Percentiles rank a stretch among this genome's conserved stretches.
These are phyloP conservation scores for Parus major DNA, from an alignment of 2,113 vertebrate species.

Conservation along the genomic window DNA sequence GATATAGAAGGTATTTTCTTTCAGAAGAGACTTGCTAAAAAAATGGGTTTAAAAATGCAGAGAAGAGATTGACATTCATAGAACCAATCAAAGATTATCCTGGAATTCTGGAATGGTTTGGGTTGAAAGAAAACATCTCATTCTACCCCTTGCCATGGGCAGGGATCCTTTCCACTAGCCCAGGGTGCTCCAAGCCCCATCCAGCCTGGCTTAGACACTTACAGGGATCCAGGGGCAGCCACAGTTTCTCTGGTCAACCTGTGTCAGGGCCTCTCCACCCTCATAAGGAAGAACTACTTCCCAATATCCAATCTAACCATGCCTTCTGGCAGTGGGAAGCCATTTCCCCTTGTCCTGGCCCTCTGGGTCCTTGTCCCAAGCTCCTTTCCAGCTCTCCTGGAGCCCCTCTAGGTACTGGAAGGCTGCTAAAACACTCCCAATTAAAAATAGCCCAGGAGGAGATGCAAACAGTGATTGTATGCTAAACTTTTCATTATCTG, in stretches of 20 bases:
- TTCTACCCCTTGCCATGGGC: not conserved
- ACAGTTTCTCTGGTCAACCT: not conserved
- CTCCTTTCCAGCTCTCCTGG: not conserved
- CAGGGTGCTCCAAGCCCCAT: fast-evolving
- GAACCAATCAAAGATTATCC: not conserved
- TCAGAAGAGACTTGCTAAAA: not conserved
- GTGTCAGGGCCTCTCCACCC: fast-evolving
- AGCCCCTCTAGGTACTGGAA: not conserved
- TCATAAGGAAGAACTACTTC: fast-evolving
- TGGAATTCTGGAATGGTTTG: not conserved
- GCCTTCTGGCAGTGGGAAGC: not conserved
- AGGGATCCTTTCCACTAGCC: fast-evolving
- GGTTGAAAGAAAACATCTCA: not conserved
- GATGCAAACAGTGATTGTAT: not conserved
- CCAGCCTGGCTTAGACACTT: fast-evolving
- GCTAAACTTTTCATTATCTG: not conserved
- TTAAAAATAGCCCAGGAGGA: not conserved
- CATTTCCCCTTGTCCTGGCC: not conserved
- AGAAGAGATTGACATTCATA: not conserved
- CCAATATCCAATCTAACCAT: not conserved
- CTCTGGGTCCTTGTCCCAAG: not conserved
- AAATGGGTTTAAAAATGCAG: not conserved
- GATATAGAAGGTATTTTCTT: not conserved
- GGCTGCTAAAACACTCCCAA: not conserved
- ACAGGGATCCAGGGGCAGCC: not conserved